These are phyloP conservation scores for Tricholauxania praeusta DNA, from an alignment of 2,888 invertebrate genomes.

Conservation along the genomic window DNA sequence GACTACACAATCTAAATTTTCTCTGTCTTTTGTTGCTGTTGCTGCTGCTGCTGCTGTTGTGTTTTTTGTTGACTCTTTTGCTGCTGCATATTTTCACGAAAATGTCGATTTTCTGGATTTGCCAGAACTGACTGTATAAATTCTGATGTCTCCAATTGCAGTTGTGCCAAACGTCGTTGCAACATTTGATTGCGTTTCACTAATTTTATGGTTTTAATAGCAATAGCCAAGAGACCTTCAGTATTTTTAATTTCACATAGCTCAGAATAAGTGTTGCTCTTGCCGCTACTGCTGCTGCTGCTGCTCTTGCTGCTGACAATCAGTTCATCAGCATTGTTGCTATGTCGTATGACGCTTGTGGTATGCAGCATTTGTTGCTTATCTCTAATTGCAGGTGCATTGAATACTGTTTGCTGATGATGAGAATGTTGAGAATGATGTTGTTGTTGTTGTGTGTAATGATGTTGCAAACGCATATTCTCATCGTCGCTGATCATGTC, in stretches of 20 bases:
- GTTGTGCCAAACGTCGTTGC: conserved; percentile 72
- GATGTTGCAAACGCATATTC: conserved; percentile 30
- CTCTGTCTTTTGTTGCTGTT: conserved; percentile 4
- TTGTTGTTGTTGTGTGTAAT: conserved; percentile 31
- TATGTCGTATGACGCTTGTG: conserved; percentile 1
- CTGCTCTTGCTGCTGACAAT: conserved; percentile 1
- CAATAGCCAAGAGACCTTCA: conserved; percentile 73
- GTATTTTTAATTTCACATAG: conserved; percentile 48
- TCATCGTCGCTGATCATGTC: conserved; percentile 35
- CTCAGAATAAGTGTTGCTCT: conserved; percentile 42
- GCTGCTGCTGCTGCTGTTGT: conserved; percentile 1
- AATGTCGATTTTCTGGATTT: conserved; percentile 67
- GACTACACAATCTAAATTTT: too few relatives aligned
- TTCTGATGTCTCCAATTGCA: conserved; percentile 74
- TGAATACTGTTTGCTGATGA: conserved; percentile 37
- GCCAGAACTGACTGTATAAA: conserved; percentile 73
- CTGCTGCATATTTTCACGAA: conserved; percentile 56
- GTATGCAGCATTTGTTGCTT: conserved; percentile 20
- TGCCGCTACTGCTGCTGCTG: conserved; percentile 46
- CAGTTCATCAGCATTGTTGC: neutral
- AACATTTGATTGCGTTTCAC: conserved; percentile 74
- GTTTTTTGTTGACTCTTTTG: conserved; percentile 29
- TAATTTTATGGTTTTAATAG: conserved; percentile 74
- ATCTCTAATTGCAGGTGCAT: conserved; percentile 25
- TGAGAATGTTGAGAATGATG: conserved; percentile 34